Evolutionary conservation across 92 coral and sea anemone species (phyloP).

Genomic region (Zoanthus sansibaricus): DNA sequence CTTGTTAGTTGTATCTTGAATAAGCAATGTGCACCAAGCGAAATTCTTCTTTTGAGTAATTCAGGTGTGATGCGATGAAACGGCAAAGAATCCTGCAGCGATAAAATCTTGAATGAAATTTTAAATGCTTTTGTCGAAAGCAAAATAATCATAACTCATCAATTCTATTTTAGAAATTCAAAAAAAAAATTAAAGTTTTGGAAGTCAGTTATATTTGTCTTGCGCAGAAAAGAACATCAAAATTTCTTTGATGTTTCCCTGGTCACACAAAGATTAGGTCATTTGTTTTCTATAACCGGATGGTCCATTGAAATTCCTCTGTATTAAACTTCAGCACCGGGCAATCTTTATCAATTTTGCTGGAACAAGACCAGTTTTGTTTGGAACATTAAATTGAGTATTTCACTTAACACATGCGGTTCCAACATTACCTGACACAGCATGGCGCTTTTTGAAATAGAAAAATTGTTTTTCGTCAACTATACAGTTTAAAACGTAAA

Average conservation of each 20-base stretch:
- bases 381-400: slow-evolving; percentile 13
- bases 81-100: neutral
- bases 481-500: neutral
- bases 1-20: slow-evolving; percentile 2
- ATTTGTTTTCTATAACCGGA: neutral
- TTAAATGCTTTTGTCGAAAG: neutral
- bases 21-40: neutral
- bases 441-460: neutral
- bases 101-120: neutral
- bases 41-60: slow-evolving; percentile 4
- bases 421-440: neutral
- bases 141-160: neutral
- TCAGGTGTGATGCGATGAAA: neutral
- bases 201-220: slow-evolving; percentile 6
- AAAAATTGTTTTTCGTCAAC: neutral
- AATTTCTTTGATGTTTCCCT: neutral
- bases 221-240: neutral
- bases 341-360: neutral
- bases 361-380: slow-evolving; percentile 17
- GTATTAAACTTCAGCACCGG: slow-evolving; percentile 6
- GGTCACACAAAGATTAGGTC: neutral
- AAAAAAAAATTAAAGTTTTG: neutral
- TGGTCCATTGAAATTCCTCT: neutral
- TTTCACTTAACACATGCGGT: slow-evolving; percentile 7
- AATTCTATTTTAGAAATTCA: neutral